These are phyloP conservation scores for Conus canariensis DNA, from an alignment of 2,888 invertebrate genomes.

Conservation along the genomic window DNA sequence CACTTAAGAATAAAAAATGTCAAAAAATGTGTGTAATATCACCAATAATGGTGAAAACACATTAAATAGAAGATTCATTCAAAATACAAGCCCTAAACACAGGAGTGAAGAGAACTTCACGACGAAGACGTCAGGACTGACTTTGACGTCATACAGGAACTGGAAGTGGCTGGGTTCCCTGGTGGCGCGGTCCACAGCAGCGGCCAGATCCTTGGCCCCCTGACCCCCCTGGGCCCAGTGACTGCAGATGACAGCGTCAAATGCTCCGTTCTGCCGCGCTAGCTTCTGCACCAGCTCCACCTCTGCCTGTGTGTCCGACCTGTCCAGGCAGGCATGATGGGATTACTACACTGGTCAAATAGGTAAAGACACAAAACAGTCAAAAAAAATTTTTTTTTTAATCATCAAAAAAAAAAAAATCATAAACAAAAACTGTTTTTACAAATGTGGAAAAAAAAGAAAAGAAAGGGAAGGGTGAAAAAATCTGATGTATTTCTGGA, in stretches of 20 bases:
- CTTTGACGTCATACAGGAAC: slow-evolving; percentile 80
- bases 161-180: slow-evolving; percentile 82
- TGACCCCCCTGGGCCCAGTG: slow-evolving; percentile 94
- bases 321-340: slow-evolving; percentile 74
- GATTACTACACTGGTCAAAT: neutral
- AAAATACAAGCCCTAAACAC: neutral
- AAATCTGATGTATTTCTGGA: no score
- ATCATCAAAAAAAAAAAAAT: no score
- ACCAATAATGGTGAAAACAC: no score
- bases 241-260: slow-evolving; percentile 90
- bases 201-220: slow-evolving; percentile 92
- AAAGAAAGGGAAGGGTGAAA: no score
- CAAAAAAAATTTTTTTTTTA: no score
- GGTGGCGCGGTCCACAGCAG: slow-evolving; percentile 91
- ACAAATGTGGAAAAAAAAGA: no score
- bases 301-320: slow-evolving; percentile 92
- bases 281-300: slow-evolving; percentile 87
- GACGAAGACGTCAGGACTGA: slow-evolving; percentile 53
- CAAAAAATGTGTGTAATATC: no score
- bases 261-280: slow-evolving; percentile 89
- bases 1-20: no score
- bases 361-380: no score
- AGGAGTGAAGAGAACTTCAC: neutral
- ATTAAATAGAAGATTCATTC: no score
- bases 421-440: no score